Conservation (phyloP, 1,140 invertebrate species). For the Calephelis virginiensis region DNA sequence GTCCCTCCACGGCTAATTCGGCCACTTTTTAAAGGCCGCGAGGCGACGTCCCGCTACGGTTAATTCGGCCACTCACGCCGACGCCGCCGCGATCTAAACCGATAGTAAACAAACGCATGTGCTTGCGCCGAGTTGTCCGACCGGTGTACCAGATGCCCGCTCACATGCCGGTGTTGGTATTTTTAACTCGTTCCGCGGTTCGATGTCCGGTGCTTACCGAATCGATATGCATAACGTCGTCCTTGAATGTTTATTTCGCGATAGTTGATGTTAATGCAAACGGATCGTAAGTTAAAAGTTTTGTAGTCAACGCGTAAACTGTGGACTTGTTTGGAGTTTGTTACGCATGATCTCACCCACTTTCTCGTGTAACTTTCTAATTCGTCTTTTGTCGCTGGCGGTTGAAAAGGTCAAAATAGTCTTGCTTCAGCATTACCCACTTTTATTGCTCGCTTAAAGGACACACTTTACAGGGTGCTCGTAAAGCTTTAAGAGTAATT, state of each 20-base stretch:
- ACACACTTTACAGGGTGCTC: constrained; percentile 47
- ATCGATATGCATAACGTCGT: constrained; percentile 72
- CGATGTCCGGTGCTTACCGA: constrained; percentile 72
- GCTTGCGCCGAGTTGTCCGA: constrained; percentile 59
- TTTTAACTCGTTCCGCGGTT: constrained; percentile 75
- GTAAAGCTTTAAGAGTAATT: constrained; percentile 13
- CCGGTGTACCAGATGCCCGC: constrained; percentile 71
- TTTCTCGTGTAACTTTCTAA: constrained; percentile 48
- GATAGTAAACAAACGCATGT: constrained; percentile 78
- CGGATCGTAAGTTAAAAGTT: constrained; percentile 41
- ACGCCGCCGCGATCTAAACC: constrained; percentile 47
- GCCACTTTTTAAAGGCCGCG: constrained; percentile 38
- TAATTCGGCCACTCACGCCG: constrained; percentile 35
- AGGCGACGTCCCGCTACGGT: constrained; percentile 33
- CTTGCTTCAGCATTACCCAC: constrained; percentile 37
- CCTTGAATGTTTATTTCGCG: constrained; percentile 55
- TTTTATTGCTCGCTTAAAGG: constrained; percentile 56
- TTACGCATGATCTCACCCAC: constrained; percentile 44
- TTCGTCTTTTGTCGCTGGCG: constrained; percentile 42
- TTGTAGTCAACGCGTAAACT: constrained; percentile 50
- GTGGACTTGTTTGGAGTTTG: constrained; percentile 53
- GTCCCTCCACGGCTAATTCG: constrained; percentile 33
- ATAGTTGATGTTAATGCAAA: constrained; percentile 48
- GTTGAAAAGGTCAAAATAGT: constrained; percentile 41
- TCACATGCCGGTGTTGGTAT: constrained; percentile 59